These are phyloP conservation scores for Triplophysa bombifrons DNA, from an alignment of 2,797 vertebrate species.

Conservation along the genomic window DNA sequence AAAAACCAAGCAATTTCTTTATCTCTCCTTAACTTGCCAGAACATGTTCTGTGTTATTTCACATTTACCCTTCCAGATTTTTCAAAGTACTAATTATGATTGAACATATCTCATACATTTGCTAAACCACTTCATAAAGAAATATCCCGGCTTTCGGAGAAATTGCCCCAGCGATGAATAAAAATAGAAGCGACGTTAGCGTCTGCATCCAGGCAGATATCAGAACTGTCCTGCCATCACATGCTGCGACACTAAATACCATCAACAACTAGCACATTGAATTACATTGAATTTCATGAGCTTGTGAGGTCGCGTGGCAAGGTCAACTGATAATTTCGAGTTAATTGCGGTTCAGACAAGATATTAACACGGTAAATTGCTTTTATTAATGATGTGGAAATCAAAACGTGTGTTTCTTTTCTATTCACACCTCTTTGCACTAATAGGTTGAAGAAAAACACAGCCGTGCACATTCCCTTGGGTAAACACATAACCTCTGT, in stretches of 20 bases:
- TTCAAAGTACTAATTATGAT: slow-evolving; percentile 32
- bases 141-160: slow-evolving; percentile 19
- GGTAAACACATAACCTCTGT: slow-evolving; percentile 18
- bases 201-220: slow-evolving; percentile 11
- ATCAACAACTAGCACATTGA: slow-evolving; percentile 17
- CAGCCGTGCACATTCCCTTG: slow-evolving; percentile 4
- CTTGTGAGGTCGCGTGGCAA: slow-evolving; percentile 47
- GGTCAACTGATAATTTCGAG: slow-evolving; percentile 53
- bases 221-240: not conserved
- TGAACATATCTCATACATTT: slow-evolving; percentile 3
- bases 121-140: slow-evolving; percentile 11
- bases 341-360: slow-evolving; percentile 53
- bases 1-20: not conserved
- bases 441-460: slow-evolving; percentile 40
- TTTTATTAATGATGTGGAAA: slow-evolving; percentile 51
- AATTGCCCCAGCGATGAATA: slow-evolving; percentile 22
- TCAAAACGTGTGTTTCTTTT: slow-evolving; percentile 49
- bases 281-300: slow-evolving; percentile 49
- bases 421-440: slow-evolving; percentile 6
- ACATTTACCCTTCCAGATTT: not conserved
- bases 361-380: slow-evolving; percentile 51
- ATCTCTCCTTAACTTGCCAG: not conserved
- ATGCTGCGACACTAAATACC: slow-evolving; percentile 3
- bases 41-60: not conserved
- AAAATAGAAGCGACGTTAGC: slow-evolving; percentile 19